A percentile compares a stretch with the other conserved stretches of the same genome.
Conservation (phyloP, 2,113 vertebrate species). For the Salvelinus alpinus region DNA sequence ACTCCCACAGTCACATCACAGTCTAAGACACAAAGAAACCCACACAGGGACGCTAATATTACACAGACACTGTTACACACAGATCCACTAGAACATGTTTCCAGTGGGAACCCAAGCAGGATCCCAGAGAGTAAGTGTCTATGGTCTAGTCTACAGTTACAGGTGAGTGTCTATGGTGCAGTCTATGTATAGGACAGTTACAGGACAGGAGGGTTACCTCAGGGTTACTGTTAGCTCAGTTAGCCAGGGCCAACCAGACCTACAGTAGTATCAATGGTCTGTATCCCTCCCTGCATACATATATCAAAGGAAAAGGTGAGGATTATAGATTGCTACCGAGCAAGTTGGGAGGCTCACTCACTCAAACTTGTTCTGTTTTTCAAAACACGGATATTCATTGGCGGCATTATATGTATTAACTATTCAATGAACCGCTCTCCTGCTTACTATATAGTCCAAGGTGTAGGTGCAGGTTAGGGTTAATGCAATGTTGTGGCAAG, state of each 20-base stretch:
- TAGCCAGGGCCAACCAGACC: conserved; percentile 75
- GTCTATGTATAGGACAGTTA: conserved; percentile 9
- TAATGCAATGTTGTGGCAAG: no score
- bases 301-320: conserved; percentile 81
- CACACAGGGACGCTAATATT: conserved; percentile 51
- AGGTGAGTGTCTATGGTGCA: conserved; percentile 62
- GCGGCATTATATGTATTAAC: no score
- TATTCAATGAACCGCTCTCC: conserved; percentile 65
- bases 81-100: conserved; percentile 68
- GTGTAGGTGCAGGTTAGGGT: no score
- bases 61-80: conserved; percentile 73
- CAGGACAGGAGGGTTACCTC: conserved; percentile 74
- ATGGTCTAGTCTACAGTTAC: no score
- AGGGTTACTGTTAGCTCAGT: conserved; percentile 48
- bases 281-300: conserved; percentile 83
- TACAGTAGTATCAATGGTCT: conserved; percentile 68
- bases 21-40: conserved; percentile 45
- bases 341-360: no score
- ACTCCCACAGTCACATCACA: conserved; percentile 62
- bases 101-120: conserved; percentile 52
- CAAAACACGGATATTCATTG: no score
- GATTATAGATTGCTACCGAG: conserved; percentile 67
- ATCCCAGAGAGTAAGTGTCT: conserved; percentile 43
- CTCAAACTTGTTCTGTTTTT: no score
- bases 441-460: conserved; percentile 84